These are phyloP conservation scores for Furcifer pardalis DNA, from an alignment of 2,797 vertebrate genomes.

Conservation along the genomic window DNA sequence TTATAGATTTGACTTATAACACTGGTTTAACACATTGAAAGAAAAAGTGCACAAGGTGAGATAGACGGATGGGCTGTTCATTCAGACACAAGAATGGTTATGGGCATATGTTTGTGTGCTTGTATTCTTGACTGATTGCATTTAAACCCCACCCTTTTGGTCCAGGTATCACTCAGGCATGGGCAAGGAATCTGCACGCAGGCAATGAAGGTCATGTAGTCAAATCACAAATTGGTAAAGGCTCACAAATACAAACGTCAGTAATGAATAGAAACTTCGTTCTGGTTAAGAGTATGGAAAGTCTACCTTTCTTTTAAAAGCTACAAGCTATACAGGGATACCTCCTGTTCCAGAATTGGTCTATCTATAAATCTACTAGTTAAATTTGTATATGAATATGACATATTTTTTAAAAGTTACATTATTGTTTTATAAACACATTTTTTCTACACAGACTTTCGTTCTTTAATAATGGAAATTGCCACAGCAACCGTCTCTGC, in stretches of 20 bases:
- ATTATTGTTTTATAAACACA: background rate
- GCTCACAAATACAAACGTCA: background rate
- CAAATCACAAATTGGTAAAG: background rate
- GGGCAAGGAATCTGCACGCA: background rate
- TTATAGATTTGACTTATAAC: background rate
- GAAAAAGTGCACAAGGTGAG: background rate
- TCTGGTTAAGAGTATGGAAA: background rate
- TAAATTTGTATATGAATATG: background rate
- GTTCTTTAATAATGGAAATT: background rate
- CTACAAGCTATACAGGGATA: background rate
- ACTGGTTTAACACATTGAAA: too few species aligned
- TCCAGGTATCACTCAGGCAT: too few species aligned
- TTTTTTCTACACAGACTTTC: background rate
- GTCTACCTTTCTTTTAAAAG: background rate
- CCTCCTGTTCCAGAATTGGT: background rate
- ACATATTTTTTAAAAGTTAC: background rate
- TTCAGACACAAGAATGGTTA: background rate
- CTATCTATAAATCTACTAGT: background rate
- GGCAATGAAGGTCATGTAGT: background rate
- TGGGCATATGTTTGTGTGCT: too few species aligned
- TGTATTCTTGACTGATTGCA: too few species aligned
- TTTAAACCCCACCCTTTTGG: background rate
- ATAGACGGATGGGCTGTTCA: background rate
- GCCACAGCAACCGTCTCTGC: background rate
- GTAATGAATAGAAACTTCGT: background rate